Percentiles rank a stretch among this genome's conserved stretches.
Evolutionary conservation across 2,797 vertebrate species (phyloP).

Genomic region (Pagetopsis macropterus): DNA sequence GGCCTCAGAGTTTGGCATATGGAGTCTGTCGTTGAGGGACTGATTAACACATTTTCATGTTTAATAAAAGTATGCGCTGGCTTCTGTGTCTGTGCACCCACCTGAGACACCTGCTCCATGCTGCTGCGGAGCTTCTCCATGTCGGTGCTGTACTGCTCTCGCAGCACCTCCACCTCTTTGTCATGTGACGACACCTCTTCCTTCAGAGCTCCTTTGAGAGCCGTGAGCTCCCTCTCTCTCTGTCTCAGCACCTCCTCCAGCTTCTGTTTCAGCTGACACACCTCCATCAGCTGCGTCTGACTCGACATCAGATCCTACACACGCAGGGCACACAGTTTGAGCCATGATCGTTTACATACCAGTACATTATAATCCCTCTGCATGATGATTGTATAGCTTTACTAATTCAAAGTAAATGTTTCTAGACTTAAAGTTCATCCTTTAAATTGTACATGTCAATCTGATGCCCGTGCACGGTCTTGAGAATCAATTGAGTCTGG

Average conservation of each 20-base stretch:
- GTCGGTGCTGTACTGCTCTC: conserved; percentile 90
- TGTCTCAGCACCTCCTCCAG: conserved; percentile 89
- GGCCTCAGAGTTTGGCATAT: background rate
- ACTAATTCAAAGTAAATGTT: background rate
- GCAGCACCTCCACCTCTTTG: conserved; percentile 87
- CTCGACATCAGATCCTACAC: conserved; percentile 87
- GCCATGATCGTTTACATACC: background rate
- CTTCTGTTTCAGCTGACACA: conserved; percentile 81
- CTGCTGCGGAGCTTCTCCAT: conserved; percentile 90
- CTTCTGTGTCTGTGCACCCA: conserved; percentile 55
- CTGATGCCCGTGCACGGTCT: background rate
- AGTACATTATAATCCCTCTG: background rate
- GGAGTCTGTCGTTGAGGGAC: background rate
- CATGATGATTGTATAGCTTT: fast-evolving
- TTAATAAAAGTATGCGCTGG: background rate
- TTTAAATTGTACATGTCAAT: background rate
- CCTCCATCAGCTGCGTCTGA: conserved; percentile 85
- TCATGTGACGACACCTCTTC: conserved; percentile 93
- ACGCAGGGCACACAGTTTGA: conserved; percentile 12
- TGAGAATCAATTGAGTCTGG: background rate
- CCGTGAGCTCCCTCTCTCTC: conserved; percentile 91
- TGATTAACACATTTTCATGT: background rate
- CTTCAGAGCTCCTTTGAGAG: conserved; percentile 93
- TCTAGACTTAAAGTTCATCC: background rate
- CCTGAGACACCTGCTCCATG: conserved; percentile 92